These are phyloP conservation scores for Lates japonicus DNA, from an alignment of 2,797 vertebrate species.

Conservation along the genomic window DNA sequence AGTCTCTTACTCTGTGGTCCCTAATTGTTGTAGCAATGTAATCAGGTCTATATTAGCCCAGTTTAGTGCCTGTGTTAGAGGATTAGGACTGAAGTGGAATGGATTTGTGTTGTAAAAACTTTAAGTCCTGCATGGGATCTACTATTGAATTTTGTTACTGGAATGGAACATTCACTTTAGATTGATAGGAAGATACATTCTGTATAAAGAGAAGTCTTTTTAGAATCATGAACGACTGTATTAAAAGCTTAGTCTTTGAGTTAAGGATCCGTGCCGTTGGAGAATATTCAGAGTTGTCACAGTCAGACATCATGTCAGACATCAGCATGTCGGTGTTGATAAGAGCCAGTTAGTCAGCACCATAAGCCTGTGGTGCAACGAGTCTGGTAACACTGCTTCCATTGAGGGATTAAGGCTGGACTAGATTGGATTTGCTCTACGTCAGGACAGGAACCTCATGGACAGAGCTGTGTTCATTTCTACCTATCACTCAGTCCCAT, in stretches of 20 bases:
- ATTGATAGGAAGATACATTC: background rate
- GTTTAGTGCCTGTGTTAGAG: constrained; percentile 35
- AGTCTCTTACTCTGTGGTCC: constrained; percentile 8
- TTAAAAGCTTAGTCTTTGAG: constrained; percentile 7
- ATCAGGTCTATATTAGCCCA: constrained; percentile 57
- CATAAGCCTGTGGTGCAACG: constrained; percentile 10
- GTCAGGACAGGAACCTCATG: constrained; percentile 43
- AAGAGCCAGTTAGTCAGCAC: constrained; percentile 42
- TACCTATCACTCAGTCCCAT: background rate
- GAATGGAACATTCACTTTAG: constrained; percentile 27
- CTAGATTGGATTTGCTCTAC: constrained; percentile 61
- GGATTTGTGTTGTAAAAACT: constrained; percentile 56
- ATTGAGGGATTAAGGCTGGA: constrained; percentile 62
- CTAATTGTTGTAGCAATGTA: constrained; percentile 59
- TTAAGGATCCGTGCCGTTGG: background rate
- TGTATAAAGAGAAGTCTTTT: background rate
- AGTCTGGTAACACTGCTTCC: constrained; percentile 43
- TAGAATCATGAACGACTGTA: background rate
- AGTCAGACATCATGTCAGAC: constrained; percentile 22
- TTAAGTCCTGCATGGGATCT: constrained; percentile 19
- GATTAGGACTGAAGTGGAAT: constrained; percentile 46
- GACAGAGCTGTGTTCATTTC: constrained; percentile 32
- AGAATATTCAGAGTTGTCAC: background rate
- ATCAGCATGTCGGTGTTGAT: constrained; percentile 23
- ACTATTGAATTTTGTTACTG: background rate